Percentiles rank a stretch among this genome's conserved stretches.
Evolutionary conservation across 1,140 invertebrate genomes (phyloP).

Genomic region (Aphaenogaster ashmeadi): DNA sequence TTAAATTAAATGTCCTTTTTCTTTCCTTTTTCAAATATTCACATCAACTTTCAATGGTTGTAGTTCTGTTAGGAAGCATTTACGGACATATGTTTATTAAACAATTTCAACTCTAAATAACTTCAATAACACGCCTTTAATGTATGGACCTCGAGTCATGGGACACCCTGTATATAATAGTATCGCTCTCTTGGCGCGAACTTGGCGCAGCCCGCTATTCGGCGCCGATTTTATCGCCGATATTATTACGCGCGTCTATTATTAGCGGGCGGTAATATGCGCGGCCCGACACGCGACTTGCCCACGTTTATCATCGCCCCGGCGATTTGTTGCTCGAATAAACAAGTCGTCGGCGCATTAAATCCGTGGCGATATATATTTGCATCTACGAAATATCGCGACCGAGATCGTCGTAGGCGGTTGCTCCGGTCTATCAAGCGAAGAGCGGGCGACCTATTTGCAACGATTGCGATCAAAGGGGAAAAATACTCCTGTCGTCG

Average conservation of each 20-base stretch:
- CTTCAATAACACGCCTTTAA: too few relatives aligned
- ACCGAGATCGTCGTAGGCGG: background rate
- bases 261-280: slow-evolving; percentile 43
- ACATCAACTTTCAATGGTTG: too few relatives aligned
- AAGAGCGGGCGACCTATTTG: slow-evolving; percentile 7
- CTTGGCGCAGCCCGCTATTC: slow-evolving; percentile 9
- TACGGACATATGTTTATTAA: too few relatives aligned
- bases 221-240: slow-evolving; percentile 63
- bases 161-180: background rate
- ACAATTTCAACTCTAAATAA: too few relatives aligned
- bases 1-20: too few relatives aligned
- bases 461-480: slow-evolving; percentile 17
- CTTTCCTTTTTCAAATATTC: too few relatives aligned
- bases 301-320: slow-evolving; percentile 32
- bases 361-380: slow-evolving; percentile 25
- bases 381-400: slow-evolving; percentile 10
- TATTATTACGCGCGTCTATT: slow-evolving; percentile 64
- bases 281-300: slow-evolving; percentile 27
- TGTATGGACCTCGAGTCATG: too few relatives aligned
- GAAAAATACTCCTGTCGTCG: slow-evolving; percentile 15
- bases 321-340: slow-evolving; percentile 52
- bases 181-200: background rate
- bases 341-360: slow-evolving; percentile 42
- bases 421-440: background rate
- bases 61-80: too few relatives aligned